Conservation (phyloP, 2,888 invertebrate species). For the Entomobrya proxima region DNA sequence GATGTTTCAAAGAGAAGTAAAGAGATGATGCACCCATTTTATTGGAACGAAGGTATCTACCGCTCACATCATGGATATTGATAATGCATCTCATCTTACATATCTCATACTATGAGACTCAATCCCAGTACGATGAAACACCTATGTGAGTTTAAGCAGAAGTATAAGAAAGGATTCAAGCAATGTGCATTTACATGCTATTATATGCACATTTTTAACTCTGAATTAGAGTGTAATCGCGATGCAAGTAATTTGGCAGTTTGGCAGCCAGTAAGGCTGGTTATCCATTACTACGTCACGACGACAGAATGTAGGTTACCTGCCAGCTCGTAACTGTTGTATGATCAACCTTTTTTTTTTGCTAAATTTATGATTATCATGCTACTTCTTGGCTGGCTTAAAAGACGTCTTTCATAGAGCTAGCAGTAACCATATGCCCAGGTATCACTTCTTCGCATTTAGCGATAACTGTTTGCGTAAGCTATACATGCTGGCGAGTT, state of each 20-base stretch:
- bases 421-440: not conserved
- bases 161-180: not conserved
- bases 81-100: conserved; percentile 33
- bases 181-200: not conserved
- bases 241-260: not conserved
- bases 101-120: not conserved
- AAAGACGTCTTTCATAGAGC: conserved; percentile 21
- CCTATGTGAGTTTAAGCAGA: not conserved
- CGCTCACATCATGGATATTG: conserved; percentile 30
- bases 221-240: not conserved
- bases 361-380: conserved; percentile 63
- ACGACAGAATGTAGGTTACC: conserved; percentile 65
- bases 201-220: too few relatives aligned
- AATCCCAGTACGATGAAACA: conserved; percentile 15
- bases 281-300: conserved; percentile 68
- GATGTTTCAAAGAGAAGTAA: not conserved
- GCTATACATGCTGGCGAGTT: not conserved
- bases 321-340: conserved; percentile 48
- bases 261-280: not conserved
- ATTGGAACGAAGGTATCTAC: conserved; percentile 20
- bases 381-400: conserved; percentile 46
- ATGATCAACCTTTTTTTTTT: conserved; percentile 58
- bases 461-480: not conserved
- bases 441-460: conserved; percentile 1
- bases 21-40: not conserved